Evolutionary conservation across 2,113 vertebrate genomes (phyloP).

Genomic region (Alouatta palliata): DNA sequence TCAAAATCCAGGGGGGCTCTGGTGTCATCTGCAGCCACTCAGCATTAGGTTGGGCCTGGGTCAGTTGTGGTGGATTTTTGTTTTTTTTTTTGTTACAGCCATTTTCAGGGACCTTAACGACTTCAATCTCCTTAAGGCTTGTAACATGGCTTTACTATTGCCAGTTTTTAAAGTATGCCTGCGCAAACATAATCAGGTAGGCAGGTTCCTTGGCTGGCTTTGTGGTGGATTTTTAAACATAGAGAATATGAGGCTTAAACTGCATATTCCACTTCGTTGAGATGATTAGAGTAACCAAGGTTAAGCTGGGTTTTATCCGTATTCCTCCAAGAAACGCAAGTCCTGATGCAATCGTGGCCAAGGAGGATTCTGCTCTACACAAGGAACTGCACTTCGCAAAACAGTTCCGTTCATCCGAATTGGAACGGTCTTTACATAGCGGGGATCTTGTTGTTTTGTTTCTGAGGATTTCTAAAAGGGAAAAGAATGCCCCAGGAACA

Average conservation of each 20-base stretch:
- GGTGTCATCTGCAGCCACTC: background rate
- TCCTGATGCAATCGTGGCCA: background rate
- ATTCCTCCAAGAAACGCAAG: background rate
- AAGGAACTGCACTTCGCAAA: background rate
- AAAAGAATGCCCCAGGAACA: background rate
- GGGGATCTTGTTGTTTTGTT: background rate
- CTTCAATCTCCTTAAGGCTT: slow-evolving; percentile 87
- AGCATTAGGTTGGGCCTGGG: background rate
- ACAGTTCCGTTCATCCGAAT: background rate
- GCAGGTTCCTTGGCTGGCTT: slow-evolving; percentile 84
- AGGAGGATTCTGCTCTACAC: background rate
- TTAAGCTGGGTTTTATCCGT: background rate
- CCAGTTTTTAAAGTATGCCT: slow-evolving; percentile 83
- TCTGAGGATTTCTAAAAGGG: background rate
- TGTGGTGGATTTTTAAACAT: background rate
- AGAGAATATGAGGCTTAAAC: background rate
- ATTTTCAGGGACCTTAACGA: slow-evolving; percentile 91
- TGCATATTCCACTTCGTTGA: background rate
- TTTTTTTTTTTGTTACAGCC: slow-evolving; percentile 82
- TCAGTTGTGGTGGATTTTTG: background rate
- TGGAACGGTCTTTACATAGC: background rate
- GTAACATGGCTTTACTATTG: slow-evolving; percentile 89
- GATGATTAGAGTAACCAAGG: background rate
- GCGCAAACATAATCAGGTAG: slow-evolving; percentile 83
- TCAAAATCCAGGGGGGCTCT: background rate